A percentile compares a stretch with the other conserved stretches of the same genome.
These are phyloP conservation scores for Pomatorhinus ruficollis DNA, from an alignment of 2,113 vertebrate genomes.

Conservation along the genomic window DNA sequence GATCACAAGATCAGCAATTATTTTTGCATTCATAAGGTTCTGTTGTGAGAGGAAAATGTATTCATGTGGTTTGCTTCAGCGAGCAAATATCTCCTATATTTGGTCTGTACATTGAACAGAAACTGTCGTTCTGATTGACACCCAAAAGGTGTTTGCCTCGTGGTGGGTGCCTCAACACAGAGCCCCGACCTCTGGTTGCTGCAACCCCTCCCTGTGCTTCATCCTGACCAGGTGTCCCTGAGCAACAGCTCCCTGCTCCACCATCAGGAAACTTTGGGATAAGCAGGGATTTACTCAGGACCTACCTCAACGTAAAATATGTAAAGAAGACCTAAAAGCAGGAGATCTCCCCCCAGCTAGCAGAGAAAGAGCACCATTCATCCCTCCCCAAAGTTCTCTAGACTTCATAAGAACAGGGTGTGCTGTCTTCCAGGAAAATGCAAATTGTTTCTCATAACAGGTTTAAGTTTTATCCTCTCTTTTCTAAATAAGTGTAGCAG, in stretches of 20 bases:
- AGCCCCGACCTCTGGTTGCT: neutral
- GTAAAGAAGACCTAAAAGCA: neutral
- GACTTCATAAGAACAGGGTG: neutral
- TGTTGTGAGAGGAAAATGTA: neutral
- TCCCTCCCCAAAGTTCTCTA: neutral
- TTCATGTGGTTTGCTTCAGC: neutral
- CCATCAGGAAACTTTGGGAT: neutral
- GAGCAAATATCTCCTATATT: neutral
- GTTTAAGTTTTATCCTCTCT: neutral
- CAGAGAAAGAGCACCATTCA: neutral
- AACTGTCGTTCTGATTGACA: neutral
- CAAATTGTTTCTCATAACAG: neutral
- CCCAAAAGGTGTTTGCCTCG: neutral
- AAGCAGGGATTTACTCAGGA: neutral
- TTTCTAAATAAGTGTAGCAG: neutral
- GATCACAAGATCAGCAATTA: constrained; percentile 24
- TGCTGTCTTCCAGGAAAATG: neutral
- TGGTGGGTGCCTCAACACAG: accelerated
- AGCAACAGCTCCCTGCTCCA: neutral
- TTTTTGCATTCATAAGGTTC: neutral
- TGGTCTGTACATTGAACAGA: neutral
- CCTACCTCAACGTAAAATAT: neutral
- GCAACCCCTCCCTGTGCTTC: neutral
- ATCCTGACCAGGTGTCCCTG: accelerated
- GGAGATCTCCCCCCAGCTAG: neutral